These are phyloP conservation scores for Penelope pileata DNA, from an alignment of 2,113 vertebrate species.

Conservation along the genomic window DNA sequence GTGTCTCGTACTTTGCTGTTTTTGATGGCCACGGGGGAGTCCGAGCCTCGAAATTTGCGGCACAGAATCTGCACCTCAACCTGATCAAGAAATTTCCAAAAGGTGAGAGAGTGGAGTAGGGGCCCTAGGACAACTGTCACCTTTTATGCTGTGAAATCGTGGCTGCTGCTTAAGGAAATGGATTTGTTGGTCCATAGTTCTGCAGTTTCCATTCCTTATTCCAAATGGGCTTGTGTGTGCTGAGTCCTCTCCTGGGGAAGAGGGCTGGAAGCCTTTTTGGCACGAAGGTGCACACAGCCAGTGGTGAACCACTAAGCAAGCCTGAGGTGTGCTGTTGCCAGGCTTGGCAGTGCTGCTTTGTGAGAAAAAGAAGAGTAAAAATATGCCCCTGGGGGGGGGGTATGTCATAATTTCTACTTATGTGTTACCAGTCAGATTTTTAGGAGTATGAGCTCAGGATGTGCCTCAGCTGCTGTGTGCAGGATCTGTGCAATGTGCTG, in stretches of 20 bases:
- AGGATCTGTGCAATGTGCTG: no score
- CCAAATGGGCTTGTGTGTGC: neutral
- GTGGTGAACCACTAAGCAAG: rapidly evolving
- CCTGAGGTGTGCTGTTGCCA: neutral
- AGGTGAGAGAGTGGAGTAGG: slow-evolving; percentile 76
- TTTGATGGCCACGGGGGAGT: slow-evolving; percentile 95
- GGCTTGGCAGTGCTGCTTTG: neutral
- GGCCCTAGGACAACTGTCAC: neutral
- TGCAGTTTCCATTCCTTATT: neutral
- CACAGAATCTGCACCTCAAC: slow-evolving; percentile 91
- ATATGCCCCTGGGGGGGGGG: rapidly evolving
- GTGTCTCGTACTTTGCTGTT: slow-evolving; percentile 90
- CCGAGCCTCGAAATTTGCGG: slow-evolving; percentile 90
- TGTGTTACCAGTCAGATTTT: rapidly evolving
- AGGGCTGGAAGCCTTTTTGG: neutral
- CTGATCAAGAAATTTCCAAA: slow-evolving; percentile 90
- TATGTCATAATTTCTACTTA: neutral
- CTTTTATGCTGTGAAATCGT: neutral
- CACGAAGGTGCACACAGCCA: neutral
- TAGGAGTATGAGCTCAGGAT: neutral
- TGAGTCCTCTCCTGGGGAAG: neutral
- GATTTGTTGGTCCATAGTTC: neutral
- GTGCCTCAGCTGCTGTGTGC: neutral
- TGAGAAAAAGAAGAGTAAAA: neutral
- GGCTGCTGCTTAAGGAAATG: neutral